These are phyloP conservation scores for Pollenia griseotomentosa DNA, from an alignment of 2,888 invertebrate genomes.

Conservation along the genomic window DNA sequence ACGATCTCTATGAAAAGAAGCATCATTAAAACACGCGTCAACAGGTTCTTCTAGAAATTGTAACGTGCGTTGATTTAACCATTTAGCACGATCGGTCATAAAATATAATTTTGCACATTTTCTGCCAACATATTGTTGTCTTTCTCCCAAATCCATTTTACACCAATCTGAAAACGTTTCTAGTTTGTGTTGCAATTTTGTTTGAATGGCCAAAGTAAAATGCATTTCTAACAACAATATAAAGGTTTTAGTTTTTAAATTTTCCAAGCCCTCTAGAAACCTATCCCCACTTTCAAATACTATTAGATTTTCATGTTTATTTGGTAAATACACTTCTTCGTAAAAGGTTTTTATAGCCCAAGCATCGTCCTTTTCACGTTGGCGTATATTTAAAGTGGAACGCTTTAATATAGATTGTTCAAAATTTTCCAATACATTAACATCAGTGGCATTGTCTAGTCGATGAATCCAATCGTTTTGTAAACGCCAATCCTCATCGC, in stretches of 20 bases:
- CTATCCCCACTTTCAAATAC: conserved; percentile 80
- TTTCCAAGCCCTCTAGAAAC: conserved; percentile 80
- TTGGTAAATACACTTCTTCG: conserved; percentile 80
- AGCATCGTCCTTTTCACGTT: conserved; percentile 82
- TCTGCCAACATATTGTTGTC: conserved; percentile 79
- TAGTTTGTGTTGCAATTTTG: conserved; percentile 79
- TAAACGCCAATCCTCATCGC: conserved; percentile 82
- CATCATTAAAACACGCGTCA: conserved; percentile 77
- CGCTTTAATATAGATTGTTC: conserved; percentile 81
- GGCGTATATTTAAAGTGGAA: conserved; percentile 79
- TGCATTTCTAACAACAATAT: conserved; percentile 82
- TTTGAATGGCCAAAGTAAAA: conserved; percentile 80
- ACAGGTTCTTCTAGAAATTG: conserved; percentile 78
- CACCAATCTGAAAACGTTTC: conserved; percentile 81
- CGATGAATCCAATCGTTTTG: conserved; percentile 83
- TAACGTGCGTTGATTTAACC: conserved; percentile 77
- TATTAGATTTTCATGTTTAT: conserved; percentile 79
- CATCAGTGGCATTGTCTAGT: conserved; percentile 44
- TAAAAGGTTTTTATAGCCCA: conserved; percentile 83
- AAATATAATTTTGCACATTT: conserved; percentile 82
- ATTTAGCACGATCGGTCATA: conserved; percentile 80
- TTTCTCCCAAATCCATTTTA: conserved; percentile 78
- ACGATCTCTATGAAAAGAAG: conserved; percentile 76
- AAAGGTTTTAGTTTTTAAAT: conserved; percentile 81
- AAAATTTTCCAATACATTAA: conserved; percentile 80